Evolutionary conservation across 30 jellyfish, hydroid and myxozoan species (phyloP), one percentile per base, ranked within the genome.

Genomic region (Phacellophora camtschatica): DNA sequence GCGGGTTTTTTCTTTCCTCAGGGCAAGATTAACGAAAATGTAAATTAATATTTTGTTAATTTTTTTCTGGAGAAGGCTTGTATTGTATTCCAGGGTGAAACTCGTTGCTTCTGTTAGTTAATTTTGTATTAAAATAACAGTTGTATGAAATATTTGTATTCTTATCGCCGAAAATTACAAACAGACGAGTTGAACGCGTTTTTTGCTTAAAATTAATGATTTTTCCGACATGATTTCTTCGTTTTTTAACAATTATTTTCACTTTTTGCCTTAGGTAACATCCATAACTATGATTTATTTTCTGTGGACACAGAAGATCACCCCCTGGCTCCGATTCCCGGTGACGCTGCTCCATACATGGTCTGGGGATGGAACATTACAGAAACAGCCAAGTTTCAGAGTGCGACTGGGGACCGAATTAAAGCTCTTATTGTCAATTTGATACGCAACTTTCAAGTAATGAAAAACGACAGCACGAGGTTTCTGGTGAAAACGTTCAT

Each of bases 381-480:
- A 19, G 73, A 73, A 32, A 74, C 86, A 29, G 74, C 86, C 27
- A 49, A 20, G 37, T 73, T 73, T 35, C 62, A 55, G 36, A 53
- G 16, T 23, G 71, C 86, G 10, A 50, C 65, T 29, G 56, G 36
- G 22, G 74, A 73, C 48, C 86, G 25, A 6, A 53, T 73, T 18
- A 54, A 51, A 32, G 57, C 25, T n/a, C 33, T 42, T 19, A 53
- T 73, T 15, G 55, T 50, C 71, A 53, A 53, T 27, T 51, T 73
- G 74, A 51, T 73, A 13, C 86, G 74, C 63, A 73, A 73, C 4
- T 73, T 73, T 51, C 86, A 73, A 53, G 61, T 73, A 46, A 73
- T 73, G 86, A 51, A 36, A 18, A 36, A 27, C 30, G 75, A 73
- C n/a, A 62, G 66, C 71, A 54, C 65, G 22, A 51, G 71, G 13